phyloP scores from a whole-genome alignment of 1,140 invertebrate species.

The Euschistus heros region DNA sequence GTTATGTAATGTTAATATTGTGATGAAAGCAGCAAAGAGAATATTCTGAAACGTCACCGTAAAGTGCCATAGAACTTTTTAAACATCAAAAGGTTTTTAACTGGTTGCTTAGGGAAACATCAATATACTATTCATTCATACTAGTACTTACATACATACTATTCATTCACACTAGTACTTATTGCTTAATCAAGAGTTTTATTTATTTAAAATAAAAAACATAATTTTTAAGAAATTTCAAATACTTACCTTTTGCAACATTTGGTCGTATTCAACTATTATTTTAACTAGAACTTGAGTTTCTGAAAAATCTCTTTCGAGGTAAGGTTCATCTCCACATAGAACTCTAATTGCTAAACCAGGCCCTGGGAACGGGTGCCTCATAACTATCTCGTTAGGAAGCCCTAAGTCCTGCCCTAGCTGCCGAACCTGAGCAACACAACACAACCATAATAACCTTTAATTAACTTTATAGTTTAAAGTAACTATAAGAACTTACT shows the following conservation, averaged over 20 bases:
- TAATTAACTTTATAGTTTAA: neutral
- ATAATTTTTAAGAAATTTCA: neutral
- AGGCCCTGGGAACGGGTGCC: conserved; percentile 95
- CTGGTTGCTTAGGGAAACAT: no score
- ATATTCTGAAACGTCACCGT: no score
- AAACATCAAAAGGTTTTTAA: no score
- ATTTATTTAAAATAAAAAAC: neutral
- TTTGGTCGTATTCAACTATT: conserved; percentile 84
- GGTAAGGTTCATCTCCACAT: conserved; percentile 92
- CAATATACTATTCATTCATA: no score
- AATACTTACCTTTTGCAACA: conserved; percentile 63
- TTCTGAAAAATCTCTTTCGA: conserved; percentile 90
- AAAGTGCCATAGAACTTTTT: no score
- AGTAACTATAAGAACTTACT: conserved; percentile 43
- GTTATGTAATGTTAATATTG: no score
- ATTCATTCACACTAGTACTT: no score
- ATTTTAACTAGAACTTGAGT: conserved; percentile 89
- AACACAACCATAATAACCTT: neutral
- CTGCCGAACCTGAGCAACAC: conserved; percentile 39
- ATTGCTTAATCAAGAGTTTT: no score
- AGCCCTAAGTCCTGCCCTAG: conserved; percentile 83
- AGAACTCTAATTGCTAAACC: conserved; percentile 91
- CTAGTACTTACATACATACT: no score
- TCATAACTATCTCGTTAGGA: conserved; percentile 71
- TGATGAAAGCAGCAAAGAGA: no score